Percentiles rank a stretch among this genome's conserved stretches.
These are phyloP conservation scores for Hypsopygia costalis DNA, from an alignment of 2,888 invertebrate genomes.

Conservation along the genomic window DNA sequence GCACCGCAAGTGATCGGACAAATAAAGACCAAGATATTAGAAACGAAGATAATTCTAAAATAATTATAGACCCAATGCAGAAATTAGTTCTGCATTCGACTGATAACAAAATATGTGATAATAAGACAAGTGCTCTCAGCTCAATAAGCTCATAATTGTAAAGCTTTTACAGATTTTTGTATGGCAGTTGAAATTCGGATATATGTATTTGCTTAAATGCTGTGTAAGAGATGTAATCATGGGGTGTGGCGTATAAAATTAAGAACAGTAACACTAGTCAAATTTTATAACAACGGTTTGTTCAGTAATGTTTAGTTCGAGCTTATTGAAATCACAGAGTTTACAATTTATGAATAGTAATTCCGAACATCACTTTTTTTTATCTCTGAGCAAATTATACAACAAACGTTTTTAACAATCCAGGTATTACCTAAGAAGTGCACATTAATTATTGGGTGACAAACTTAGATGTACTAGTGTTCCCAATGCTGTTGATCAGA, in stretches of 20 bases:
- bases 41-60: slow-evolving; percentile 63
- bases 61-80: slow-evolving; percentile 77
- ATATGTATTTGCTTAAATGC: slow-evolving; percentile 49
- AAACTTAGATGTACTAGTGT: no score
- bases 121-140: slow-evolving; percentile 73
- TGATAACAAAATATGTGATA: slow-evolving; percentile 79
- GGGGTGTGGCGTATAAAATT: slow-evolving; percentile 17
- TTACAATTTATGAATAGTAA: no score
- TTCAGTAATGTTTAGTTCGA: slow-evolving; percentile 1
- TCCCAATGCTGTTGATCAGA: no score
- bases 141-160: slow-evolving; percentile 68
- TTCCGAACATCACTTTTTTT: no score
- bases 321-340: not conserved
- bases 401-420: no score
- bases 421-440: no score
- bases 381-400: no score
- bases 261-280: slow-evolving; percentile 28
- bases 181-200: slow-evolving; percentile 33
- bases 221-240: slow-evolving; percentile 17
- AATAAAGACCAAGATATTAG: slow-evolving; percentile 23
- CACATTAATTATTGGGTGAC: no score
- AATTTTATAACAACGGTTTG: slow-evolving; percentile 19
- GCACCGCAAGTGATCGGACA: not conserved
- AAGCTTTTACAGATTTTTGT: slow-evolving; percentile 62
- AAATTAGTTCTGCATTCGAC: slow-evolving; percentile 76